Conservation (phyloP, 2,888 invertebrate genomes). For the Gerris lacustris region DNA sequence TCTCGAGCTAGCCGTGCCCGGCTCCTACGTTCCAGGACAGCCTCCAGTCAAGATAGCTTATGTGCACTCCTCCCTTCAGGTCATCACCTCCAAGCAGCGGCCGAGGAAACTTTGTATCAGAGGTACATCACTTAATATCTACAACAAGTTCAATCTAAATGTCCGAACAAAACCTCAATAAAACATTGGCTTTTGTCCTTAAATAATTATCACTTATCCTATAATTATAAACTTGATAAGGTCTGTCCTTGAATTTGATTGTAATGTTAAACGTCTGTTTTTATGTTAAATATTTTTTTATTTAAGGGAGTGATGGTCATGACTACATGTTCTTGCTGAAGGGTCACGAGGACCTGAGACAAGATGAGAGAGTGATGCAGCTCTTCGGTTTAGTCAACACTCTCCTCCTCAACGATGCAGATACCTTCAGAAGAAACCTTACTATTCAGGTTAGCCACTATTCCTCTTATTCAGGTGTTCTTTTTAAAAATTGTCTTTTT, state of each 20-base stretch:
- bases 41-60: slow-evolving; percentile 76
- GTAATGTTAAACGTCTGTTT: neutral
- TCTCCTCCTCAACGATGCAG: slow-evolving; percentile 82
- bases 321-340: slow-evolving; percentile 97
- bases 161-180: too few relatives aligned
- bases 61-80: slow-evolving; percentile 83
- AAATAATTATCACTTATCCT: neutral
- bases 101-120: slow-evolving; percentile 86
- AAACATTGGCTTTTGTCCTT: too few relatives aligned
- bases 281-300: neutral
- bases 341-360: slow-evolving; percentile 96
- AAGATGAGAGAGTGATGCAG: slow-evolving; percentile 99
- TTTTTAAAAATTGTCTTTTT: too few relatives aligned
- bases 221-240: neutral
- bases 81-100: slow-evolving; percentile 95
- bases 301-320: slow-evolving; percentile 80
- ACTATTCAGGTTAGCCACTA: slow-evolving; percentile 44
- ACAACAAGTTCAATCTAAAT: neutral
- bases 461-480: too few relatives aligned
- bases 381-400: slow-evolving; percentile 93
- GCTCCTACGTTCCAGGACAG: slow-evolving; percentile 89
- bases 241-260: neutral
- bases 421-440: slow-evolving; percentile 82
- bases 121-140: slow-evolving; percentile 37
- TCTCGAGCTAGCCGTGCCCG: slow-evolving; percentile 92